Base-by-base conservation (phyloP, 2,888 invertebrate genomes). In the Eustalomyia histrio region DNA sequence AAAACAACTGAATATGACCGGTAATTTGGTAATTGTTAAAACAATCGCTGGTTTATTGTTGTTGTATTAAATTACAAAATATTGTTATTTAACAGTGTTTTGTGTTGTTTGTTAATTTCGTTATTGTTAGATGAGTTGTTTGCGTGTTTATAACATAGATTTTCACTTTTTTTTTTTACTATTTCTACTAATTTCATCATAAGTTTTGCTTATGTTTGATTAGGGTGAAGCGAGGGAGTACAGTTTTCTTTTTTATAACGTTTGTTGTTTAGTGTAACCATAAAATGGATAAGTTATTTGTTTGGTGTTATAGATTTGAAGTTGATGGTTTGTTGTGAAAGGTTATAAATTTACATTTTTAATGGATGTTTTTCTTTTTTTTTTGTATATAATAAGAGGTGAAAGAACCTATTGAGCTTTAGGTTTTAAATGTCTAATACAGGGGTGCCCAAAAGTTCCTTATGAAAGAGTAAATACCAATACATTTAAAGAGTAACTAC, bases 11-110 rank as follows among this genome's bases (percentile, higher is more conserved):
- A 65, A 76, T 76, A 65, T 67, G 50, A 58, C 52, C 72, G 76
- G 78, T 81, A 71, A 81, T 81, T 78, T 78, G 65, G 76, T 78
- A 81, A 81, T 78, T 81, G 76, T 81, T 74, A 60, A 76, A 53
- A 65, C 55, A 50, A 61, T 61, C 21, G 64, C 58, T 21, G 4
- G 10, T 53, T 29, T 24, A 65, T 72, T 78, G 65, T 78, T 78
- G 78, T 78, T 72, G 72, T 78, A 72, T 78, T 78, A 60, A 72
- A 72, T 78, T 72, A 72, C 78, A 9, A 57, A n/a, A 33, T 73
- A 64, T 17, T 33, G 57, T 53, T 72, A 47, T 68, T 57, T 12
- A 55, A 21, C 14, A 39, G 14, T n/a, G 55, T 53, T 14, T 57
- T 47, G 8, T 47, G 21, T 21, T 43, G 5, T 65, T 18, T 14